Evolutionary conservation across 2,113 vertebrate species (phyloP), one percentile per base, ranked within the genome.

Genomic region (Nibea albiflora): DNA sequence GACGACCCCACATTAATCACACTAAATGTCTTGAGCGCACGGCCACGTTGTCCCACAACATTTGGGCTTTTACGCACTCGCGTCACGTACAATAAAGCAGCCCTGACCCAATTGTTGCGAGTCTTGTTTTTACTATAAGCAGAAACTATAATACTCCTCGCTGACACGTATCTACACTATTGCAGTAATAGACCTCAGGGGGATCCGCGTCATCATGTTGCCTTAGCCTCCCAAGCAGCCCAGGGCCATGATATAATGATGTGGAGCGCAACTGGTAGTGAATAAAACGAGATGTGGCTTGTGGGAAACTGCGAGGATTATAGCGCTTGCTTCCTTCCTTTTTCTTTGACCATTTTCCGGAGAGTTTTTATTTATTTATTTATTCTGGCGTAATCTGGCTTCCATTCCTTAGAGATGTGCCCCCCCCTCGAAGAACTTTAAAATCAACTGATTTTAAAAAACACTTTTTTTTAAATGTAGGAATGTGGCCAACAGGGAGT

Each of bases 211-310:
- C 68, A 83, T 72, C 74, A 76, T 67, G 78, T 74, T 87, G 76
- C 71, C 72, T 75, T 56, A 74, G 84, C 67, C 66, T 77, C 42
- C 68, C 44, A 19, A 75, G 81, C 75, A 77, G 90, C 92, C 91
- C 79, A 88, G 86, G 89, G 93, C 88, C 80, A 93, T 78, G 85
- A 84, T 90, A 89, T 94, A 94, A 94, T 92, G 93, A 94, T 90
- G 88, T 83, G 65, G 39, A 61, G 75, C 22, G 28, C 73, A 84
- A 54, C 61, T 90, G 70, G 80, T 72, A 66, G 42, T 42, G 70
- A 64, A 65, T 49, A 69, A 68, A 17, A 49, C 12, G 11, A 84
- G 60, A 70, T 80, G 11, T 56, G 16, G 17, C 58, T 68, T 49
- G 62, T 81, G 57, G 54, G 12, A 75, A 69, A 15, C 60, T 53